Conservation (phyloP, 2,113 vertebrate genomes). For the Tychaedon coryphoeus region DNA sequence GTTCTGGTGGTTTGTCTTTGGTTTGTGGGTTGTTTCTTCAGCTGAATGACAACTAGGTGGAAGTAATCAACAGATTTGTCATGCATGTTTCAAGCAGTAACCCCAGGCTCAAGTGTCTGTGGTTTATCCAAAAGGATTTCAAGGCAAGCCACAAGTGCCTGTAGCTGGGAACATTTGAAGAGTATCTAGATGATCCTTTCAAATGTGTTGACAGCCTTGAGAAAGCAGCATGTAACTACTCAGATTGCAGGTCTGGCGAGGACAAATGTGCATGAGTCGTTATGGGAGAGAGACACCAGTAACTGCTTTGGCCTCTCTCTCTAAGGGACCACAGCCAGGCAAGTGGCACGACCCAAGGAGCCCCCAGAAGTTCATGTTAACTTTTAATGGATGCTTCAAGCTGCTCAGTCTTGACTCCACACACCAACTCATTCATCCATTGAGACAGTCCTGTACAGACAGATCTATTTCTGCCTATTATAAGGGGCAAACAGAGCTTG, state of each 20-base stretch:
- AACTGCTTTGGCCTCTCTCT: not conserved
- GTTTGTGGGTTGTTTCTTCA: not conserved
- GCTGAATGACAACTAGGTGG: not conserved
- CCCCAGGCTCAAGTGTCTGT: not conserved
- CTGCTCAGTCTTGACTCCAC: not conserved
- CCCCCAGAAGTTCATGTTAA: not conserved
- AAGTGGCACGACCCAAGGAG: not conserved
- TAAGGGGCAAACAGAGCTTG: not conserved
- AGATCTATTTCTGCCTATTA: not conserved
- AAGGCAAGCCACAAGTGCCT: slow-evolving; percentile 1
- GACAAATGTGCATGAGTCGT: accelerated
- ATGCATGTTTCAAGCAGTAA: not conserved
- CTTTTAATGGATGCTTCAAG: not conserved
- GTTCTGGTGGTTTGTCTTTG: not conserved
- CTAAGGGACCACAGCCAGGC: not conserved
- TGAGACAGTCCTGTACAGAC: not conserved
- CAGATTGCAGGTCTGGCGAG: not conserved
- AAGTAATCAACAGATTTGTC: not conserved
- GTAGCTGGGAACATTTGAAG: not conserved
- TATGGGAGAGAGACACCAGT: accelerated
- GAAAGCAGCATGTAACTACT: not conserved
- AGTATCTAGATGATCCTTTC: not conserved
- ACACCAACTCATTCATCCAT: not conserved
- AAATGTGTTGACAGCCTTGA: not conserved
- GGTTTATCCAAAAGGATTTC: not conserved